Conservation (phyloP, 2,888 invertebrate species). For the Phasia obesa region DNA sequence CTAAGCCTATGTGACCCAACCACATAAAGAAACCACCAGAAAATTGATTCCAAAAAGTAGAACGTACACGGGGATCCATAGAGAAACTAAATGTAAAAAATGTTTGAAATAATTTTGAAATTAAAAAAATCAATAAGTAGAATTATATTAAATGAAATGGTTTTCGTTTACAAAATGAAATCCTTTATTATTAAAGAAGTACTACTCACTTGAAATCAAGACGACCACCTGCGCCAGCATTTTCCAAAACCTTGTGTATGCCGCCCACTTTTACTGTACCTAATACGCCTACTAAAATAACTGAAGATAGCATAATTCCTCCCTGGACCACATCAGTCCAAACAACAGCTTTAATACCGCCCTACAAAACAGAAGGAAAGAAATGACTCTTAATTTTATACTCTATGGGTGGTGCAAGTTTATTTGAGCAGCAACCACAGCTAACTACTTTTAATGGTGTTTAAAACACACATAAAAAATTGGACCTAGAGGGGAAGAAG, state of each 20-base stretch:
- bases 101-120: background rate
- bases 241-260: conserved; percentile 78
- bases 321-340: conserved; percentile 84
- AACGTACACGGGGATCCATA: conserved; percentile 85
- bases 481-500: no score
- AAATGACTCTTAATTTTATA: no score
- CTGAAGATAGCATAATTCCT: conserved; percentile 81
- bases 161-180: background rate
- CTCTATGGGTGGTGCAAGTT: no score
- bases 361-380: conserved; percentile 74
- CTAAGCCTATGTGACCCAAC: conserved; percentile 86
- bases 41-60: conserved; percentile 86
- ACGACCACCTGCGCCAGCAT: conserved; percentile 80
- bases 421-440: no score
- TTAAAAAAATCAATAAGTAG: background rate
- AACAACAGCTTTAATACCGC: conserved; percentile 84
- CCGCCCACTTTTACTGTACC: conserved; percentile 82
- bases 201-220: conserved; percentile 80
- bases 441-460: no score
- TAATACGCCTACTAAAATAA: conserved; percentile 80
- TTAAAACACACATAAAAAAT: no score
- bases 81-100: conserved; percentile 83
- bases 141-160: background rate
- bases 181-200: no score
- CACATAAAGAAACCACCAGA: conserved; percentile 86